A percentile compares a stretch with the other conserved stretches of the same genome.
These are phyloP conservation scores for Poeciliopsis occidentalis DNA, from an alignment of 2,113 vertebrate genomes.

Conservation along the genomic window DNA sequence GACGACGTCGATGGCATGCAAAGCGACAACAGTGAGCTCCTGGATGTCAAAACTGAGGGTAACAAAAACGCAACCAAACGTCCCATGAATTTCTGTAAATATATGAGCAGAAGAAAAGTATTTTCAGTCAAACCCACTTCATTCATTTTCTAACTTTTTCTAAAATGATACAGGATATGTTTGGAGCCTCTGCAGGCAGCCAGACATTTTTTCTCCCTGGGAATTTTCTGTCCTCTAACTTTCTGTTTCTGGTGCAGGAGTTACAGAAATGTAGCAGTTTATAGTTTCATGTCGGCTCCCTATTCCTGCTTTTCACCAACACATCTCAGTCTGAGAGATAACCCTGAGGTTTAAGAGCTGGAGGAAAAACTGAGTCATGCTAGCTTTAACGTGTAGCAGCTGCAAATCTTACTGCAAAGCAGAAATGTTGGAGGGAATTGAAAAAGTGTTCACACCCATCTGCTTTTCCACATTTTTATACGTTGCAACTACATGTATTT, in stretches of 20 bases:
- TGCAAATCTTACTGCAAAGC: background rate
- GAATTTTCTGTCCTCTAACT: background rate
- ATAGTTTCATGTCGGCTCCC: background rate
- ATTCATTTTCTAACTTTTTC: background rate
- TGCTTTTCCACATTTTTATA: too few species aligned
- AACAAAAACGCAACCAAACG: background rate
- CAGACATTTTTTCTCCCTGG: background rate
- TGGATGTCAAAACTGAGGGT: conserved; percentile 39
- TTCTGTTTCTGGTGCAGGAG: background rate
- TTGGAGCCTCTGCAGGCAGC: background rate
- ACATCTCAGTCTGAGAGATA: background rate
- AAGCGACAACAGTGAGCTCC: conserved; percentile 17
- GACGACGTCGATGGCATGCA: background rate
- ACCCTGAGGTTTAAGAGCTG: background rate
- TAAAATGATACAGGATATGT: background rate
- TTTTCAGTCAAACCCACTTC: background rate
- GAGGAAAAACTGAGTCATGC: background rate
- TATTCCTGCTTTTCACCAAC: background rate
- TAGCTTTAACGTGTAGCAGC: background rate
- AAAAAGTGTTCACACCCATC: background rate
- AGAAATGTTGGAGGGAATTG: background rate
- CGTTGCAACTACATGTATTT: too few species aligned
- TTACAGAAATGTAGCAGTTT: background rate
- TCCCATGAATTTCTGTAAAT: background rate
- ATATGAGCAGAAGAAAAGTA: background rate